Percentiles rank a stretch among this genome's conserved stretches.
Evolutionary conservation across 1,140 invertebrate species (phyloP).

Genomic region (Agrypnia vestita): DNA sequence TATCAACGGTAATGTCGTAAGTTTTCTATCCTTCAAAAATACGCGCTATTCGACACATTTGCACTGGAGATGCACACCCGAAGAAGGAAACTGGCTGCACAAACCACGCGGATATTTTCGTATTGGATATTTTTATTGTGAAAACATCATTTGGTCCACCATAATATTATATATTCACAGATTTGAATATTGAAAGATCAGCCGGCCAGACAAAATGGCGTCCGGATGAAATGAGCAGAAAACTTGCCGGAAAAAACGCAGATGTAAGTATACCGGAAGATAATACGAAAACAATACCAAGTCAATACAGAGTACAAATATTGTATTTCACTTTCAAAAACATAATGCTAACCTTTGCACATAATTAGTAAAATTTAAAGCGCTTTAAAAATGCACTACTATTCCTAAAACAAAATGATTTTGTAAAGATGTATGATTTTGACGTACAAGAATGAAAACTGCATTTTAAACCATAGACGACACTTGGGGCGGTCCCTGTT

Average conservation of each 20-base stretch:
- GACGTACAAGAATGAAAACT: constrained; percentile 55
- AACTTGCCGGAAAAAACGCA: constrained; percentile 51
- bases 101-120: neutral
- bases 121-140: constrained; percentile 9
- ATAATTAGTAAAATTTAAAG: constrained; percentile 40
- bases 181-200: constrained; percentile 51
- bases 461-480: constrained; percentile 53
- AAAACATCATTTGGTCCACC: constrained; percentile 15
- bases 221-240: constrained; percentile 43
- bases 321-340: constrained; percentile 38
- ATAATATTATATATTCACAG: constrained; percentile 47
- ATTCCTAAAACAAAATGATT: constrained; percentile 49
- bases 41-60: constrained; percentile 9
- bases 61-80: constrained; percentile 1
- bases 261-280: constrained; percentile 30
- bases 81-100: neutral
- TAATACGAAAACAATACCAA: constrained; percentile 37
- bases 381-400: constrained; percentile 45
- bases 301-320: constrained; percentile 5
- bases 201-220: constrained; percentile 58
- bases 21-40: constrained; percentile 45
- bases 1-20: constrained; percentile 43
- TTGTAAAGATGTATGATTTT: constrained; percentile 54
- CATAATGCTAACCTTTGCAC: constrained; percentile 51
- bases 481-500: constrained; percentile 34